phyloP scores from a whole-genome alignment of 2,888 invertebrate genomes.

The Drosophila basisetae region DNA sequence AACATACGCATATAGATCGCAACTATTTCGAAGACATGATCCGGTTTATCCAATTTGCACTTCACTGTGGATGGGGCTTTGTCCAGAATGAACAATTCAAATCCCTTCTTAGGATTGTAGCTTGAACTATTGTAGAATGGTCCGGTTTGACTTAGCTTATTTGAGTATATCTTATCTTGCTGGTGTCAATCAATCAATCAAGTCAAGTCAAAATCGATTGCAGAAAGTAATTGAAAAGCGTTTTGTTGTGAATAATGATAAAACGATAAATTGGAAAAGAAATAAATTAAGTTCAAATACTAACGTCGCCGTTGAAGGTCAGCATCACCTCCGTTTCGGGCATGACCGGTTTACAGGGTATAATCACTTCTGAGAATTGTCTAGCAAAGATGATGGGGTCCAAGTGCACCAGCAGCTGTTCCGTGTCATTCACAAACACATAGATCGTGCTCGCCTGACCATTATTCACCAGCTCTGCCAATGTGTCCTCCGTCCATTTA shows the following conservation, averaged over 20 bases:
- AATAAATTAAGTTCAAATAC: constrained; percentile 5
- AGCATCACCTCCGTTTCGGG: constrained; percentile 87
- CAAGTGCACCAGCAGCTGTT: constrained; percentile 85
- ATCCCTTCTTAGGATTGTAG: constrained; percentile 76
- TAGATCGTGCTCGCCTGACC: constrained; percentile 86
- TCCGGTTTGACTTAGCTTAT: constrained; percentile 44
- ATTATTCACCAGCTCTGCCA: constrained; percentile 80
- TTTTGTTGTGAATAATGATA: constrained; percentile 27
- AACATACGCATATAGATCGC: constrained; percentile 32
- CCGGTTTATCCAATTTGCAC: constrained; percentile 43
- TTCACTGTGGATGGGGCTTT: constrained; percentile 45
- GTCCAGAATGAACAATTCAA: constrained; percentile 59
- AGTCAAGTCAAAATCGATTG: constrained; percentile 14
- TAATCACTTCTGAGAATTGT: constrained; percentile 85
- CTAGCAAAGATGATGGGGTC: constrained; percentile 82
- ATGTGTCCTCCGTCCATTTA: constrained; percentile 72
- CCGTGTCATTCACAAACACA: constrained; percentile 86
- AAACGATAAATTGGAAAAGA: not conserved
- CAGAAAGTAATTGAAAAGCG: constrained; percentile 24
- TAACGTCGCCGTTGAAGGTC: constrained; percentile 84
- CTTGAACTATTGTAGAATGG: constrained; percentile 58
- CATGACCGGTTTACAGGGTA: constrained; percentile 89
- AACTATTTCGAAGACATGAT: not conserved
- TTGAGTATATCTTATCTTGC: constrained; percentile 62
- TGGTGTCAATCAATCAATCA: constrained; percentile 17